Conservation (phyloP, 2,113 vertebrate genomes). For the Leucosticte australis region DNA sequence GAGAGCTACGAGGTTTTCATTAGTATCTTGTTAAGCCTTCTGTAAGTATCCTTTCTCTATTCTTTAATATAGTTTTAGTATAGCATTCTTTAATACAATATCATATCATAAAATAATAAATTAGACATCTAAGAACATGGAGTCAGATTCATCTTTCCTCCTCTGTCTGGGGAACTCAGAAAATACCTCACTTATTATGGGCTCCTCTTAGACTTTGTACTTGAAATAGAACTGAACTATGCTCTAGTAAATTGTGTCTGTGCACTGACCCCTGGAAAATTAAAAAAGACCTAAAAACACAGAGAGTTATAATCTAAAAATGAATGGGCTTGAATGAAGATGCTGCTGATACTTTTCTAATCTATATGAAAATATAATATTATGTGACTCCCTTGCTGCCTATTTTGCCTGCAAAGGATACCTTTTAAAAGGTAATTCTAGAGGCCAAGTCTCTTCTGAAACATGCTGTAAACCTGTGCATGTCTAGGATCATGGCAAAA, state of each 20-base stretch:
- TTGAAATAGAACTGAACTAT: neutral
- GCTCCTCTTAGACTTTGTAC: neutral
- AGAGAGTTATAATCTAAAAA: neutral
- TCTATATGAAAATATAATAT: neutral
- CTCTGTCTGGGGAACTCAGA: no score
- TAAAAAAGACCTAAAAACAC: neutral
- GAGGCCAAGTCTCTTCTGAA: neutral
- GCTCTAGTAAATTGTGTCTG: neutral
- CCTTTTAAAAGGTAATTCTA: neutral
- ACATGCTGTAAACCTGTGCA: neutral
- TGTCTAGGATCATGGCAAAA: fast-evolving
- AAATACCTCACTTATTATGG: neutral
- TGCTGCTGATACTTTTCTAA: neutral
- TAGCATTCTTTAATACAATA: no score
- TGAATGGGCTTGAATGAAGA: neutral
- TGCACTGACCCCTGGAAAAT: neutral
- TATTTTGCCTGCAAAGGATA: neutral
- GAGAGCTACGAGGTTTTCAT: no score
- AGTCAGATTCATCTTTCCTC: no score
- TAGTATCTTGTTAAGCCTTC: no score
- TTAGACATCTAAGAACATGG: no score
- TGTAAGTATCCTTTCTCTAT: no score
- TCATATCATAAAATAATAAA: no score
- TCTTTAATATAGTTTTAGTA: no score
- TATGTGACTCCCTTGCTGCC: neutral